Evolutionary conservation across 2,113 vertebrate species (phyloP), one percentile per base, ranked within the genome.

Genomic region (Ailurus styani): DNA sequence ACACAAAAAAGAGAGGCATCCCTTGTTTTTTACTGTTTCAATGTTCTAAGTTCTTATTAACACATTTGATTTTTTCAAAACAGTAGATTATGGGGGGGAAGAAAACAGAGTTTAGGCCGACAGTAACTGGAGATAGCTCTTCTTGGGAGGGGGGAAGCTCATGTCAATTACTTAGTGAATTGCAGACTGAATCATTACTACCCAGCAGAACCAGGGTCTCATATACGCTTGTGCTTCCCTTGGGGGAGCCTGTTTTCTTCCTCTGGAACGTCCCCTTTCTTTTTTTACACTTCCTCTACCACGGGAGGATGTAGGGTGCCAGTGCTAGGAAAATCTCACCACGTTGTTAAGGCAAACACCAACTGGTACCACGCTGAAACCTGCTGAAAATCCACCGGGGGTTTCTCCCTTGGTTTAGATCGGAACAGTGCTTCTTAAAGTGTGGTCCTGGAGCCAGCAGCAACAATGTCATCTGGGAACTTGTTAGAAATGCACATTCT

Each of bases 21-120:
- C 40, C 52, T 86, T 29, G 5, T 12, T 96, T n/a, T 62, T 95
- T 27, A n/a, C 34, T 62, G 25, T 75, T 55, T 34, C 79, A 73
- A 77, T 64, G 78, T 95, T 90, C 81, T 29, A 77, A 90, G 27
- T 64, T 95, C 55, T 72, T 78, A 70, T 10, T 31, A 94, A 90
- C 10, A 88, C 0, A 13, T 8, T 23, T 5, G 62, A 21, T 79
- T 81, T 45, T 37, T 8, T 31, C 34, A 5, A 88, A 94, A 31
- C 18, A 78, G 55, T 27, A 78, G n/a, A 79, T 93, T 25, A 25
- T 3, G 7, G 2, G 52, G 42, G 42, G 90, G 37, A 15, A 64
- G 83, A 55, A 40, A 40, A 40, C 15, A 91, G 64, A 18, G 31
- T 54, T 55, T 12, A 55, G 93, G 50, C 0, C 0, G 37, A 60